phyloP scores from a whole-genome alignment of 2,797 vertebrate species.

The Onychomys leucogaster region DNA sequence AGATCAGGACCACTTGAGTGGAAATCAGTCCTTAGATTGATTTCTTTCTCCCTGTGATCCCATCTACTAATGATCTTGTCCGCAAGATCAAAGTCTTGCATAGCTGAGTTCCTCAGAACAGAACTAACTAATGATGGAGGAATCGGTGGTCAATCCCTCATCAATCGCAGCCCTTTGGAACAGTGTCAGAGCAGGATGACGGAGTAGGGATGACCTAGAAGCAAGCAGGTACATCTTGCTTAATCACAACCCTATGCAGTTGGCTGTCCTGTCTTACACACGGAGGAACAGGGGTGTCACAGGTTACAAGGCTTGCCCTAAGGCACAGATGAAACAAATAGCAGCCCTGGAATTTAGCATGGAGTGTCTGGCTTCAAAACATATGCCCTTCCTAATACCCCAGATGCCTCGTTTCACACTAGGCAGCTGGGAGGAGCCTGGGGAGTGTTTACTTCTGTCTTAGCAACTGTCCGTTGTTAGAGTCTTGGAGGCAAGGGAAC shows the following conservation, averaged over 20 bases:
- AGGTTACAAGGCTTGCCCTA: not conserved
- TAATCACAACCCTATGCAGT: not conserved
- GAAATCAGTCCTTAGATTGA: not conserved
- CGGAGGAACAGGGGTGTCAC: not conserved
- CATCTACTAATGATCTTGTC: not conserved
- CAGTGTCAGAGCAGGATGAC: not conserved
- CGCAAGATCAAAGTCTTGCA: not conserved
- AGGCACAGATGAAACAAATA: not conserved
- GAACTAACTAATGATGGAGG: not conserved
- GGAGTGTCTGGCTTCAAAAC: not conserved
- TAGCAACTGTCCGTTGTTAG: not conserved
- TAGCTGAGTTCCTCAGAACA: constrained; percentile 9
- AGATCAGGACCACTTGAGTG: not conserved
- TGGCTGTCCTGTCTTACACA: not conserved
- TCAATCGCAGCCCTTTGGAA: not conserved
- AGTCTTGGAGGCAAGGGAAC: not conserved
- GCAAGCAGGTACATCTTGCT: not conserved
- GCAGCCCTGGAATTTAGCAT: not conserved
- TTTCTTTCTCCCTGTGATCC: not conserved
- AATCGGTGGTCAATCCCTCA: not conserved
- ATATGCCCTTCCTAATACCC: not conserved
- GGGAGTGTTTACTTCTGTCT: not conserved
- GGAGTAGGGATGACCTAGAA: not conserved
- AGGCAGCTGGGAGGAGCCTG: not conserved
- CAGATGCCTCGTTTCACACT: not conserved